Evolutionary conservation across 2,797 vertebrate species (phyloP).

Genomic region (Aotus griseimembra): DNA sequence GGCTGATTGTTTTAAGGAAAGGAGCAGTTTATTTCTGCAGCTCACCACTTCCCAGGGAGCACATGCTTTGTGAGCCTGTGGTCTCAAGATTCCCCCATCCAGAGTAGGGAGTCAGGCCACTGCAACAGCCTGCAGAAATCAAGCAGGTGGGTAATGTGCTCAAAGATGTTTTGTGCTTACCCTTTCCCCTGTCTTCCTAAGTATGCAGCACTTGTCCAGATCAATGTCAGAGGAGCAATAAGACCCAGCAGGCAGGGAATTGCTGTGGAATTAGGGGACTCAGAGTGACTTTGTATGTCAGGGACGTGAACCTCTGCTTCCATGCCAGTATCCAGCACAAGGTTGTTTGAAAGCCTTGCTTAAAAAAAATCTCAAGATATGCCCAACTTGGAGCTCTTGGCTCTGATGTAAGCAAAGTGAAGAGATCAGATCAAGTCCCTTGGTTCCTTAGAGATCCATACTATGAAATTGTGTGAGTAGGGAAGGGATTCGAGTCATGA

Average conservation of each 20-base stretch:
- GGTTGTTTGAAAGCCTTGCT: conserved; percentile 56
- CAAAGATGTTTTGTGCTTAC: conserved; percentile 68
- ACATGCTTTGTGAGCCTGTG: conserved; percentile 39
- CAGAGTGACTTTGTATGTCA: conserved; percentile 46
- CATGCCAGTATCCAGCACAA: background rate
- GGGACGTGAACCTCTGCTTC: conserved; percentile 53
- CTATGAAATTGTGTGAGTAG: background rate
- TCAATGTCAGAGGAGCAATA: conserved; percentile 51
- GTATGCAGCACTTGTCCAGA: background rate
- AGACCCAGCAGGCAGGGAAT: conserved; percentile 54
- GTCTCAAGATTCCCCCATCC: conserved; percentile 65
- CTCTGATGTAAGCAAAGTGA: conserved; percentile 12
- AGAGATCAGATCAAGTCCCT: conserved; percentile 23
- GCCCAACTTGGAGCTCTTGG: background rate
- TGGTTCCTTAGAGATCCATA: background rate
- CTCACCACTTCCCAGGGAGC: conserved; percentile 50
- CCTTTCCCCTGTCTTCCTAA: conserved; percentile 40
- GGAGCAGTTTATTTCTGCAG: background rate
- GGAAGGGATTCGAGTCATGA: background rate
- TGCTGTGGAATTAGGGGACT: conserved; percentile 60
- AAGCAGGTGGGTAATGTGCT: background rate
- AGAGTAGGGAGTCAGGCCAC: conserved; percentile 49
- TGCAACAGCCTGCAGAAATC: conserved; percentile 64
- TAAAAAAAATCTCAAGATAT: background rate
- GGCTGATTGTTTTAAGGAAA: conserved; percentile 27